A percentile compares a stretch with the other conserved stretches of the same genome.
These are phyloP conservation scores for Pseudorhiza aurosa DNA, from an alignment of 30 jellyfish, hydroid and myxozoan genomes.

Conservation along the genomic window DNA sequence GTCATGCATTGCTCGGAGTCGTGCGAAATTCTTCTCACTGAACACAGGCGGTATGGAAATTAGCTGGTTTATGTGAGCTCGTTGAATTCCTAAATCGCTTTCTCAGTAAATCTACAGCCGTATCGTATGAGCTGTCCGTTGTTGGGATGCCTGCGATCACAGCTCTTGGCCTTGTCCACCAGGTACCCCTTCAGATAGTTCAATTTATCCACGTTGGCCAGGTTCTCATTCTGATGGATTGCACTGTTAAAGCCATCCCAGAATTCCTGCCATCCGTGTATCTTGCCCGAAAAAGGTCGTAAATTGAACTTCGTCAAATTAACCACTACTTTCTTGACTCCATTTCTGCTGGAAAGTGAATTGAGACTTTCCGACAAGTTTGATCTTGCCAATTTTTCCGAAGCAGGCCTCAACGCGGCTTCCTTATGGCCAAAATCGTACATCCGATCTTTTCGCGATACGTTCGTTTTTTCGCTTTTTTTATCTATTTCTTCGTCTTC, in stretches of 20 bases:
- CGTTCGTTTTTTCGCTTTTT: too few species aligned
- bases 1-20: background rate
- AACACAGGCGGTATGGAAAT: background rate
- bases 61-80: constrained; percentile 16
- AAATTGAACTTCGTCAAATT: background rate
- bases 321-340: too few species aligned
- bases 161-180: constrained; percentile 23
- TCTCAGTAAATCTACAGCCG: background rate
- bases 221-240: too few species aligned
- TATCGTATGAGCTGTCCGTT: background rate
- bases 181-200: background rate
- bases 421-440: too few species aligned
- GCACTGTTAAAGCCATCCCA: too few species aligned
- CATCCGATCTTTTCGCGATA: too few species aligned
- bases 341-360: too few species aligned
- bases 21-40: constrained; percentile 13
- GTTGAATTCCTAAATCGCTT: constrained; percentile 1
- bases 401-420: too few species aligned
- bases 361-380: too few species aligned
- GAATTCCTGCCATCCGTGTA: constrained; percentile 25
- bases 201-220: too few species aligned
- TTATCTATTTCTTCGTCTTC: background rate
- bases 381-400: too few species aligned
- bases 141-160: constrained; percentile 18
- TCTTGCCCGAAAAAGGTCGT: background rate